Conservation (phyloP, 1,140 invertebrate genomes). For the Ceratoteleas bidentatus region DNA sequence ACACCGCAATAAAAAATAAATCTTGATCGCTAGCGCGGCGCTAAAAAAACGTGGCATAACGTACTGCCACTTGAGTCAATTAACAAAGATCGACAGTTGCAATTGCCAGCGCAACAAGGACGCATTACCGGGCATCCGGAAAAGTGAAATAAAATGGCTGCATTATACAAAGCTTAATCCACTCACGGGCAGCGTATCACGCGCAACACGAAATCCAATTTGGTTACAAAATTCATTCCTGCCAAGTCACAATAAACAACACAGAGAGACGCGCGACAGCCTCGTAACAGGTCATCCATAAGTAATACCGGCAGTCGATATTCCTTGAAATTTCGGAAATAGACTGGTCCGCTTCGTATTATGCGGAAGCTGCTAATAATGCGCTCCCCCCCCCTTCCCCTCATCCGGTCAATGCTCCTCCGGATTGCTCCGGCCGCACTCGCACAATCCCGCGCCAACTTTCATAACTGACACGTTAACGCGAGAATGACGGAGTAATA, state of each 20-base stretch:
- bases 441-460: slow-evolving; percentile 41
- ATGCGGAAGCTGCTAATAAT: slow-evolving; percentile 47
- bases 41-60: too few relatives aligned
- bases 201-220: slow-evolving; percentile 29
- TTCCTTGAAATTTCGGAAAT: slow-evolving; percentile 55
- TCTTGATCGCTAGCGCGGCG: too few relatives aligned
- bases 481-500: slow-evolving; percentile 69
- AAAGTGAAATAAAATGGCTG: slow-evolving; percentile 4
- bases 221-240: slow-evolving; percentile 43
- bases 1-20: too few relatives aligned
- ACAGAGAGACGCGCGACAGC: slow-evolving; percentile 32
- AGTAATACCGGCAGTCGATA: slow-evolving; percentile 34
- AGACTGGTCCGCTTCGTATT: slow-evolving; percentile 20
- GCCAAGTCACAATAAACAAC: slow-evolving; percentile 44
- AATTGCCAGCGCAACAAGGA: too few relatives aligned
- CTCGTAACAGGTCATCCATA: slow-evolving; percentile 44
- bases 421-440: slow-evolving; percentile 69
- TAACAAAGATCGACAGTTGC: too few relatives aligned
- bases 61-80: too few relatives aligned
- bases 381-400: too few relatives aligned
- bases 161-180: slow-evolving; percentile 14
- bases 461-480: slow-evolving; percentile 75
- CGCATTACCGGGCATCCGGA: too few relatives aligned
- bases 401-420: slow-evolving; percentile 47
- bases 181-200: slow-evolving; percentile 19